phyloP scores from a whole-genome alignment of 2,113 vertebrate species.

The Ctenomys sociabilis region DNA sequence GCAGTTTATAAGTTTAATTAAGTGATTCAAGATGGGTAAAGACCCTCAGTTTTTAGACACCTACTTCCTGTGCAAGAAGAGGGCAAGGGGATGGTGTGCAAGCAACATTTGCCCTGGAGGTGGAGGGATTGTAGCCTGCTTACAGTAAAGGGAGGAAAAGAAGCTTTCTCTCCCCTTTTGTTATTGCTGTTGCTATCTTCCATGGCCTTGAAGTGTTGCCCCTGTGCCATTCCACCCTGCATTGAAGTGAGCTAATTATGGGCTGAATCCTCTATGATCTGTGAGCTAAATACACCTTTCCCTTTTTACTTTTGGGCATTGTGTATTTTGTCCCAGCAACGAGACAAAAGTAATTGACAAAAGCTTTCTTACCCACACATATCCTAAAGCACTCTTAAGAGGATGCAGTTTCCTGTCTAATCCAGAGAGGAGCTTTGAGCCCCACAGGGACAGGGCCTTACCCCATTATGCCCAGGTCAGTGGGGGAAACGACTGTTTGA shows the following conservation, averaged over 20 bases:
- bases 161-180: not conserved
- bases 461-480: rapidly evolving
- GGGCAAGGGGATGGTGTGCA: not conserved
- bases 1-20: not conserved
- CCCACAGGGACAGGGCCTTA: not conserved
- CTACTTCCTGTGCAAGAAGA: not conserved
- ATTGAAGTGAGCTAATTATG: too few relatives aligned
- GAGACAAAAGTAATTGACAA: not conserved
- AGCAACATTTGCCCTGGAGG: not conserved
- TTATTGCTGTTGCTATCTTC: not conserved
- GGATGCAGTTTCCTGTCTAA: not conserved
- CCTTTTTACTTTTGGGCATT: not conserved
- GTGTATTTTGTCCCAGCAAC: not conserved
- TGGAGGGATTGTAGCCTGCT: not conserved
- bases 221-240: too few relatives aligned
- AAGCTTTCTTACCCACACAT: not conserved
- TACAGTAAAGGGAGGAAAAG: not conserved
- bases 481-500: not conserved
- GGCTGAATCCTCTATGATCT: too few relatives aligned
- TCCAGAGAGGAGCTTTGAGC: too few relatives aligned
- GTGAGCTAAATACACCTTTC: too few relatives aligned
- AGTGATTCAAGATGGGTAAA: not conserved
- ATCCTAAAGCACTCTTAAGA: rapidly evolving
- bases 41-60: not conserved
- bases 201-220: not conserved